These are phyloP conservation scores for Carollia perspicillata DNA, from an alignment of 2,113 vertebrate species.

Conservation along the genomic window DNA sequence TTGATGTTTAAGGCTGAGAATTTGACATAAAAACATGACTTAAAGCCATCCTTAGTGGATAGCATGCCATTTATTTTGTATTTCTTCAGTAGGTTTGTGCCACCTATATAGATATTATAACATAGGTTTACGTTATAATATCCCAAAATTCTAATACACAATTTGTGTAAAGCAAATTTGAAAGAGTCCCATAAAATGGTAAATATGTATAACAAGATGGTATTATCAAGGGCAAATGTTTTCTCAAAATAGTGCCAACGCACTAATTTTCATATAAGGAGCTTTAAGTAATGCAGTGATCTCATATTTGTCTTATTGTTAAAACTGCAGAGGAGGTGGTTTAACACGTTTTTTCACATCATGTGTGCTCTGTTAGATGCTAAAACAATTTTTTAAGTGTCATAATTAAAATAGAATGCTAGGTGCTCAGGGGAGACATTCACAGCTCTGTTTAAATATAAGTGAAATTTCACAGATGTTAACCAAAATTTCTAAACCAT, in stretches of 20 bases:
- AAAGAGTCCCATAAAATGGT: background rate
- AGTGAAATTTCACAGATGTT: slow-evolving; percentile 50
- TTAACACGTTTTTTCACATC: slow-evolving; percentile 67
- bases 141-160: background rate
- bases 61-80: background rate
- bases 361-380: slow-evolving; percentile 58
- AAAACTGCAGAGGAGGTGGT: background rate
- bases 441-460: slow-evolving; percentile 58
- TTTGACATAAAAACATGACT: slow-evolving; percentile 6
- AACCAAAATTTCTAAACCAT: slow-evolving; percentile 23
- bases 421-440: slow-evolving; percentile 52
- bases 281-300: background rate
- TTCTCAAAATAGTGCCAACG: background rate
- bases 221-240: background rate
- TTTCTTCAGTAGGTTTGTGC: background rate
- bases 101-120: background rate
- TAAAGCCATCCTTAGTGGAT: background rate
- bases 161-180: background rate
- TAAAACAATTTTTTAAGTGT: slow-evolving; percentile 16
- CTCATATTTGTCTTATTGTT: slow-evolving; percentile 60
- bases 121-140: background rate
- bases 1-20: background rate
- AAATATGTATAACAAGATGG: background rate
- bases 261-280: slow-evolving; percentile 3
- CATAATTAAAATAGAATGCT: slow-evolving; percentile 64